These are phyloP conservation scores for Chionoecetes opilio DNA, from an alignment of 1,140 invertebrate genomes.

Conservation along the genomic window DNA sequence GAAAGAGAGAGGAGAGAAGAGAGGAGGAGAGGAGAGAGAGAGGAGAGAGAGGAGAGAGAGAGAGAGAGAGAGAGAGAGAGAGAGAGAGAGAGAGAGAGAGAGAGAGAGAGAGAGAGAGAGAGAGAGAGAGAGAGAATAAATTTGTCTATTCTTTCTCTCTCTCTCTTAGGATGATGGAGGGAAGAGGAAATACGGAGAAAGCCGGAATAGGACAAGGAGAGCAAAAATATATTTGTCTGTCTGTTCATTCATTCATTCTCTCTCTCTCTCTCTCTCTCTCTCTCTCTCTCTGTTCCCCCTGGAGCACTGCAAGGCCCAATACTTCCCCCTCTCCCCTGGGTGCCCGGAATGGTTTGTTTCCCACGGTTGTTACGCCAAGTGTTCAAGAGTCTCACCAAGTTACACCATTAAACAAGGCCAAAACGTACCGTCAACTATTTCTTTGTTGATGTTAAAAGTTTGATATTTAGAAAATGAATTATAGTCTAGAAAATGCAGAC, in stretches of 20 bases:
- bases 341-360: no score
- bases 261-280: conserved; percentile 56
- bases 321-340: background rate
- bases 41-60: background rate
- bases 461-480: no score
- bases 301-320: background rate
- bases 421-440: background rate
- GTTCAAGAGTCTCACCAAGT: no score
- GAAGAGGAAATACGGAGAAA: no score
- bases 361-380: background rate
- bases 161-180: no score
- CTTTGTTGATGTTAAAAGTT: no score
- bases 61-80: background rate
- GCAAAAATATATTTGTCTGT: background rate
- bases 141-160: background rate
- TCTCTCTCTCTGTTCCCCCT: conserved; percentile 41
- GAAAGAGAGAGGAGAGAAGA: background rate
- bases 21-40: background rate
- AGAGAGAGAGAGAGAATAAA: background rate
- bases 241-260: background rate
- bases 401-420: no score
- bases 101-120: background rate
- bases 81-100: background rate
- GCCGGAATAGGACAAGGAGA: no score
- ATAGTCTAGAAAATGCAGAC: no score